Base-by-base conservation (phyloP, 2,113 vertebrate species). In the Triplophysa tibetana region DNA sequence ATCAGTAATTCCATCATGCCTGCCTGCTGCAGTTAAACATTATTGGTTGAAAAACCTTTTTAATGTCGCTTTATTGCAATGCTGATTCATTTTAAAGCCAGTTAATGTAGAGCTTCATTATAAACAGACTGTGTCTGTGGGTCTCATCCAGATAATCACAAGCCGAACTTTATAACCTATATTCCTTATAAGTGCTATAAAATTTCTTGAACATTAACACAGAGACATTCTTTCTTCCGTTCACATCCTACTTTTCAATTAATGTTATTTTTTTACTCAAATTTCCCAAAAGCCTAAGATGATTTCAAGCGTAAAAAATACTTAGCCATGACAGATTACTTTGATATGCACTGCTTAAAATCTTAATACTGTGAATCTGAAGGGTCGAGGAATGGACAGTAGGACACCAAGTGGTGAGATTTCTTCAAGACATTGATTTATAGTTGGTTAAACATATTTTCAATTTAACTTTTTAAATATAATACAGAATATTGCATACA, bases 361-460 rank as follows among this genome's bases (percentile, higher is more conserved):
- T n/a, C 21, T 17, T 67, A 63, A 58, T 9, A 5, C 9, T 24
- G 12, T 48, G 13, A 23, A 41, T 45, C 12, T 29, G 21, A 48
- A 45, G 14, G 60, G 8, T 24, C 17, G 75, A 21, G 58, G n/a
- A 75, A 75, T 80, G 79, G 70, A 75, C 70, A 67, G 62, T 60
- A 70, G 70, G 79, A 80, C 70, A 64, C 79, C 79, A 67, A 75
- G 79, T 74, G 79, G 79, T 74, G 63, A 75, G 45, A 17, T 70
- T 69, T 19, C 23, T 43, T 43, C 38, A 68, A 68, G 52, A 73
- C 54, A 48, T 48, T 75, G 21, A 48, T 63, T 23, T 50, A 73
- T 43, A 21, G 70, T 73, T 23, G 23, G n/a, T 16, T 16, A 33
- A 24, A 10, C 12, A 13, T 14, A 21, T 56, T 56, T 72, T 56